These are phyloP conservation scores for Ceramica pisi DNA, from an alignment of 2,888 invertebrate genomes.

Conservation along the genomic window DNA sequence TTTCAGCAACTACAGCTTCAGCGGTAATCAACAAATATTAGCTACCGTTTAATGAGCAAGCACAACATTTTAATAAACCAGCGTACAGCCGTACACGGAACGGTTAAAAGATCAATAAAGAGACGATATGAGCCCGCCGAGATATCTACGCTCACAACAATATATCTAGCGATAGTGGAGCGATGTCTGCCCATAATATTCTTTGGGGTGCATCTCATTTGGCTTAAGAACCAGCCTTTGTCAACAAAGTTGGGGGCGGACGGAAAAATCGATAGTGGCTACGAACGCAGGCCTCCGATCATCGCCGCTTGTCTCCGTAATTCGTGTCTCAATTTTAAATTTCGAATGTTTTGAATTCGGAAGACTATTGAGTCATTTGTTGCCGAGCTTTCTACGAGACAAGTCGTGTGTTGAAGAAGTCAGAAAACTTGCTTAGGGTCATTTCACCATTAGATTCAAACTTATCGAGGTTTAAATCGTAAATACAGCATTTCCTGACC, in stretches of 20 bases:
- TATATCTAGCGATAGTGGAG: slow-evolving; percentile 86
- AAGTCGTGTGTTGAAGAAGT: neutral
- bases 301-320: slow-evolving; percentile 82
- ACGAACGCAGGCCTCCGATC: slow-evolving; percentile 83
- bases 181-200: slow-evolving; percentile 91
- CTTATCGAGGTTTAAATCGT: neutral
- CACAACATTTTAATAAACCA: slow-evolving; percentile 75
- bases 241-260: slow-evolving; percentile 89
- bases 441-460: neutral
- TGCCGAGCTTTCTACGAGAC: neutral
- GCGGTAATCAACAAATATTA: slow-evolving; percentile 58
- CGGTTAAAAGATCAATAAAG: slow-evolving; percentile 86
- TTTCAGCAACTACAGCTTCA: slow-evolving; percentile 17
- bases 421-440: neutral
- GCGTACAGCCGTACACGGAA: slow-evolving; percentile 70
- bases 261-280: slow-evolving; percentile 89
- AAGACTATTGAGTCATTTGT: slow-evolving; percentile 3
- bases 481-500: neutral
- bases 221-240: slow-evolving; percentile 91
- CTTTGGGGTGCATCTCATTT: slow-evolving; percentile 91
- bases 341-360: slow-evolving; percentile 64
- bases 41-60: slow-evolving; percentile 60
- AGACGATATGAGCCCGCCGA: slow-evolving; percentile 81
- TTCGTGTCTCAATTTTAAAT: slow-evolving; percentile 81
- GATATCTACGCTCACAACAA: slow-evolving; percentile 80